phyloP scores from a whole-genome alignment of 2,113 vertebrate species.

The Aspiorhynchus laticeps region DNA sequence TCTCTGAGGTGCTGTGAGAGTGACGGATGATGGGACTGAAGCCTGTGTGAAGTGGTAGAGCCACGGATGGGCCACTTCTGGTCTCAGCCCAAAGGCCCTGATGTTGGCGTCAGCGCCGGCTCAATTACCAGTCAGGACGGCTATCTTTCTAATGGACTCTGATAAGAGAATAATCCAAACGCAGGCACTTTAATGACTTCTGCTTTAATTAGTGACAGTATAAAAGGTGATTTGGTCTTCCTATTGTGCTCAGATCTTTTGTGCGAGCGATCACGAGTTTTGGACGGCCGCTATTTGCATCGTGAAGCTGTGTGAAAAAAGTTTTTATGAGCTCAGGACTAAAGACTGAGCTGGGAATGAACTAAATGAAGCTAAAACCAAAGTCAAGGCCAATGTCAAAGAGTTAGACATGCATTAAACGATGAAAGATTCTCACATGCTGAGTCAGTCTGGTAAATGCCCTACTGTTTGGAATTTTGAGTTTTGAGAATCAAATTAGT shows the following conservation, averaged over 20 bases:
- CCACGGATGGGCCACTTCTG: conserved; percentile 32
- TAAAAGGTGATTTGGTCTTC: conserved; percentile 61
- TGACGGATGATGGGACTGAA: not conserved
- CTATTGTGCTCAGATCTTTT: conserved; percentile 67
- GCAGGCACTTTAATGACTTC: conserved; percentile 78
- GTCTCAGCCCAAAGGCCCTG: conserved; percentile 51
- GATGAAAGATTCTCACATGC: not conserved
- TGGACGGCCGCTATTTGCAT: conserved; percentile 34
- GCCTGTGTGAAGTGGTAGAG: conserved; percentile 59
- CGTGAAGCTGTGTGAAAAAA: conserved; percentile 55
- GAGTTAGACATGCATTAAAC: not conserved
- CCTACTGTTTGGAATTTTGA: too few relatives aligned
- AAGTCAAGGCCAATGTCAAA: conserved; percentile 61
- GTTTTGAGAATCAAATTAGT: too few relatives aligned
- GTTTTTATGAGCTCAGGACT: conserved; percentile 51
- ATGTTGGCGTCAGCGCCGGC: conserved; percentile 57
- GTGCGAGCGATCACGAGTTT: conserved; percentile 58
- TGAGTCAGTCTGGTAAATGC: not conserved
- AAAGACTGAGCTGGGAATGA: conserved; percentile 41
- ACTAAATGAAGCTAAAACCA: conserved; percentile 55
- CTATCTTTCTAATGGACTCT: conserved; percentile 69
- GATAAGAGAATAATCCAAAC: conserved; percentile 78
- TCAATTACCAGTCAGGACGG: conserved; percentile 71
- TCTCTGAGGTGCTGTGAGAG: conserved; percentile 8
- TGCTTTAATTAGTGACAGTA: conserved; percentile 71